These are phyloP conservation scores for Florisuga fusca DNA, from an alignment of 2,797 vertebrate genomes.

Conservation along the genomic window DNA sequence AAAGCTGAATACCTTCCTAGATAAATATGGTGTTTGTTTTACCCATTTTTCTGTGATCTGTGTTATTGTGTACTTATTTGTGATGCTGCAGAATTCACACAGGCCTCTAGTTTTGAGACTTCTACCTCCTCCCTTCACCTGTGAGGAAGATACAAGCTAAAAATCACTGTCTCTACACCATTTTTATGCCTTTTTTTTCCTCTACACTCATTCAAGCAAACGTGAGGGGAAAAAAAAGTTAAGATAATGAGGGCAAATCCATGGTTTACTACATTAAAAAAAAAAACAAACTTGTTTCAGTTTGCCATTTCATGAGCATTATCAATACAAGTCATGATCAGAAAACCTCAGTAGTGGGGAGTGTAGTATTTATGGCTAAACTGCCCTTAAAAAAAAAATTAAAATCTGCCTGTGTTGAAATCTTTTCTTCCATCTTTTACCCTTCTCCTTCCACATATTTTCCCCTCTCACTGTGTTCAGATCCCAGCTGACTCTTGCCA, in stretches of 20 bases:
- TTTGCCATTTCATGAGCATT: slow-evolving; percentile 31
- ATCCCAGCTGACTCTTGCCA: background rate
- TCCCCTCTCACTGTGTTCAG: background rate
- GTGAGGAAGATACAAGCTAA: background rate
- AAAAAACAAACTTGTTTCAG: background rate
- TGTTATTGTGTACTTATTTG: background rate
- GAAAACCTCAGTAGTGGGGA: background rate
- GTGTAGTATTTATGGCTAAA: slow-evolving; percentile 33
- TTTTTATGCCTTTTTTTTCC: background rate
- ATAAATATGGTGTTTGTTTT: background rate
- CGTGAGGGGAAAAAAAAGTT: background rate
- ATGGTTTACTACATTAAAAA: background rate
- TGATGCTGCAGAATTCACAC: background rate
- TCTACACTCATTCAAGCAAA: background rate
- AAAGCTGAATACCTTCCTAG: background rate
- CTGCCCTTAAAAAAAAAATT: background rate
- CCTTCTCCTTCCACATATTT: background rate
- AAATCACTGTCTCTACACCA: background rate
- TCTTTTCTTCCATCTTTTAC: background rate
- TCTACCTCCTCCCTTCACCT: background rate
- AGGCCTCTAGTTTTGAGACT: background rate
- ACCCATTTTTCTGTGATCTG: background rate
- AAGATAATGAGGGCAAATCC: background rate
- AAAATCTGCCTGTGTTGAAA: background rate
- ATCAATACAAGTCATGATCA: slow-evolving; percentile 8